A percentile compares a stretch with the other conserved stretches of the same genome.
Conservation (phyloP, 2,797 vertebrate genomes). For the Streptopelia turtur region DNA sequence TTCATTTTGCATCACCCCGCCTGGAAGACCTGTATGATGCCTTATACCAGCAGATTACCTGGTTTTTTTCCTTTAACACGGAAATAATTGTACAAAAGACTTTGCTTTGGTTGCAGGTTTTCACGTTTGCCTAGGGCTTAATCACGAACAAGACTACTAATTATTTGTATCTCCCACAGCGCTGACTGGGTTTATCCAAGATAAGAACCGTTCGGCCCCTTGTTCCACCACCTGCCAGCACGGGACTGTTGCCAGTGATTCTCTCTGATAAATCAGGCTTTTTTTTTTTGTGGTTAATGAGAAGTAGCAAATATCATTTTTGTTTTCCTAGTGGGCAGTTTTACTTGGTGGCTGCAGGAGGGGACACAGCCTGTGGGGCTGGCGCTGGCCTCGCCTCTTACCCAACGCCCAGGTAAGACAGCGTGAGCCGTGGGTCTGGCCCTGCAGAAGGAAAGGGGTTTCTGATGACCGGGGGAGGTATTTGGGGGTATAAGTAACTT, state of each 20-base stretch:
- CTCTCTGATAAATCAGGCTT: background rate
- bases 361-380: constrained; percentile 55
- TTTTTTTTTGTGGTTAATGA: background rate
- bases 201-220: background rate
- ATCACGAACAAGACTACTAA: background rate
- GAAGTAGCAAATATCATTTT: background rate
- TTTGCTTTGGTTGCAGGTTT: constrained; percentile 12
- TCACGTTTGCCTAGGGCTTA: background rate
- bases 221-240: background rate
- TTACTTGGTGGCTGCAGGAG: constrained; percentile 79
- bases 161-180: background rate
- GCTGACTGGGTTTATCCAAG: background rate
- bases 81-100: background rate
- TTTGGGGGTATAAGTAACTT: background rate
- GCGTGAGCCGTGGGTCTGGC: accelerated
- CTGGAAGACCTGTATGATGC: background rate
- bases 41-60: background rate
- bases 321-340: background rate
- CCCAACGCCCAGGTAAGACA: background rate
- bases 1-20: background rate
- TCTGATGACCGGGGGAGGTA: background rate
- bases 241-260: background rate
- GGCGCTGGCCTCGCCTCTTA: constrained; percentile 40
- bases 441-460: accelerated
- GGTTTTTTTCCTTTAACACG: background rate